Percentiles rank a stretch among this genome's conserved stretches.
Evolutionary conservation across 2,888 invertebrate genomes (phyloP).

Genomic region (Tetrapedia diversipes): DNA sequence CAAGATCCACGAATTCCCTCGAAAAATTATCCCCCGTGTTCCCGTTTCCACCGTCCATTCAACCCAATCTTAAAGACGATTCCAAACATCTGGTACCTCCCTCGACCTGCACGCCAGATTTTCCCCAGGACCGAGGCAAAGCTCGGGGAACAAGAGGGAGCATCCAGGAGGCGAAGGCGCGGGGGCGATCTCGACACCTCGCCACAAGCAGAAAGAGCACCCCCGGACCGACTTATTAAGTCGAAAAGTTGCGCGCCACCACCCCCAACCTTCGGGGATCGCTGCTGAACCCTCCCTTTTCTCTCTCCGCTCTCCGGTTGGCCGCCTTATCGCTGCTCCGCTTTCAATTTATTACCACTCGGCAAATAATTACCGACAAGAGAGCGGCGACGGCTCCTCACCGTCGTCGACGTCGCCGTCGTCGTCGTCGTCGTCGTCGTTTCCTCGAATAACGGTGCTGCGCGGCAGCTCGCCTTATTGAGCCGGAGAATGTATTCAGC

Average conservation of each 20-base stretch:
- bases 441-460: constrained; percentile 64
- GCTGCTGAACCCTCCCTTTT: constrained; percentile 7
- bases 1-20: neutral
- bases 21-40: neutral
- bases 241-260: constrained; percentile 53
- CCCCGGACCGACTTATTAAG: constrained; percentile 54
- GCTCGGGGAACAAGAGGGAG: constrained; percentile 1
- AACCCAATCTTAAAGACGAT: neutral
- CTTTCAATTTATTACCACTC: constrained; percentile 76
- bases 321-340: constrained; percentile 65
- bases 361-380: constrained; percentile 77
- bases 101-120: neutral
- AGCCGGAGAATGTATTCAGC: constrained; percentile 71
- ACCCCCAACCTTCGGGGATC: constrained; percentile 19
- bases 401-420: constrained; percentile 42
- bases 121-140: constrained; percentile 7
- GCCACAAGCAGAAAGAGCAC: constrained; percentile 38
- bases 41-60: neutral
- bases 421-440: constrained; percentile 18
- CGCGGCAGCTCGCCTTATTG: constrained; percentile 65
- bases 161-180: constrained; percentile 25
- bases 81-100: neutral
- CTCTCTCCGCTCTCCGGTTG: constrained; percentile 17
- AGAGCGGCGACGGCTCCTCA: constrained; percentile 52
- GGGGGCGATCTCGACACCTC: constrained; percentile 49